Percentiles rank a stretch among this genome's conserved stretches.
These are phyloP conservation scores for Desoria tigrina DNA, from an alignment of 2,888 invertebrate species.

Conservation along the genomic window DNA sequence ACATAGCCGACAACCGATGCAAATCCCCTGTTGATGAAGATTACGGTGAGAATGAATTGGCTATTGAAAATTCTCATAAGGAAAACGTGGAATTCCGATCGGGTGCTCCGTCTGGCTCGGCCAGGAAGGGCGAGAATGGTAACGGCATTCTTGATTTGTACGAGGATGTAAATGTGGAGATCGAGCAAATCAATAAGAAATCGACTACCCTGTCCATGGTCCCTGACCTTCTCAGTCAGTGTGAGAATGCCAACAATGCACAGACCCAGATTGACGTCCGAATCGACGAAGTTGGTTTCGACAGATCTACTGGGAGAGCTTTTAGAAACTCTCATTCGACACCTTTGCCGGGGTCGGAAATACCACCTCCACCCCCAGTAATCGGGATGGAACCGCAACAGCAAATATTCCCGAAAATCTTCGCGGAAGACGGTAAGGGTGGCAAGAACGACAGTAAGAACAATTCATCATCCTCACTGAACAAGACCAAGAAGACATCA, in stretches of 20 bases:
- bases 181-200: constrained; percentile 32
- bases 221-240: constrained; percentile 52
- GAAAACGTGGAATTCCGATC: background rate
- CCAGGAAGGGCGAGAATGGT: constrained; percentile 1
- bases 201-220: constrained; percentile 50
- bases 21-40: constrained; percentile 14
- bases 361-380: constrained; percentile 15
- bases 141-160: constrained; percentile 41
- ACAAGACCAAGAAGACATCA: constrained; percentile 37
- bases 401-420: constrained; percentile 53
- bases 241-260: constrained; percentile 42
- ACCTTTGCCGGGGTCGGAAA: constrained; percentile 7
- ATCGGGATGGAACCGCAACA: constrained; percentile 31
- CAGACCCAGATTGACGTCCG: constrained; percentile 50
- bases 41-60: background rate
- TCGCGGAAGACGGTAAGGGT: constrained; percentile 42
- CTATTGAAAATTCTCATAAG: constrained; percentile 2
- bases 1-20: background rate
- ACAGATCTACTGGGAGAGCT: background rate
- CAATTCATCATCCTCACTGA: constrained; percentile 40
- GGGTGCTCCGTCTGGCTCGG: background rate
- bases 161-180: constrained; percentile 48
- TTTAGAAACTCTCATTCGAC: constrained; percentile 4
- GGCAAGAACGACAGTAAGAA: constrained; percentile 44
- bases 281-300: constrained; percentile 41